These are phyloP conservation scores for Pempheris klunzingeri DNA, from an alignment of 2,797 vertebrate species.

Conservation along the genomic window DNA sequence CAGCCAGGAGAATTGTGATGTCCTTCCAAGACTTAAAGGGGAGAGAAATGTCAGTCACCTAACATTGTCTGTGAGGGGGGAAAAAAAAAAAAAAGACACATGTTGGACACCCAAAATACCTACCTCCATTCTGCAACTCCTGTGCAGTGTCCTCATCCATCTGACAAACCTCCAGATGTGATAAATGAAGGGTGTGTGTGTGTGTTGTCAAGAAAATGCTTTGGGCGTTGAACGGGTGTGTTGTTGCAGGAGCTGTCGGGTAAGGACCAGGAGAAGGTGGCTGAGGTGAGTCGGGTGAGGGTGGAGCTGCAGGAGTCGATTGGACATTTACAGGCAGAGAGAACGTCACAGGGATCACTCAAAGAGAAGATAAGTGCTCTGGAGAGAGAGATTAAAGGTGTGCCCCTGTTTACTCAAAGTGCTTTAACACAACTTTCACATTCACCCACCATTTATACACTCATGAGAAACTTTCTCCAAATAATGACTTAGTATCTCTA, in stretches of 20 bases:
- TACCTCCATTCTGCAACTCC: background rate
- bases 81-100: too few relatives aligned
- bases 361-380: constrained; percentile 91
- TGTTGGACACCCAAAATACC: background rate
- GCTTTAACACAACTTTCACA: too few relatives aligned
- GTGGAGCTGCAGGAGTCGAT: constrained; percentile 94
- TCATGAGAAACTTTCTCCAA: too few relatives aligned
- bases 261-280: constrained; percentile 93
- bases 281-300: constrained; percentile 88
- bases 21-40: background rate
- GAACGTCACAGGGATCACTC: constrained; percentile 86
- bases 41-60: background rate
- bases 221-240: background rate
- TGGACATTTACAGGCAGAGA: constrained; percentile 91
- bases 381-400: constrained; percentile 94
- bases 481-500: too few relatives aligned
- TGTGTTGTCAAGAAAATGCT: background rate
- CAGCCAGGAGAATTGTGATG: background rate
- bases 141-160: background rate
- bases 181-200: background rate
- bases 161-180: background rate
- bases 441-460: too few relatives aligned
- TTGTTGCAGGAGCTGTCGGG: constrained; percentile 87
- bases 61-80: background rate
- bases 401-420: accelerated